A percentile compares a stretch with the other conserved stretches of the same genome.
phyloP scores from a whole-genome alignment of 2,888 invertebrate genomes.

The Lymantria monacha region DNA sequence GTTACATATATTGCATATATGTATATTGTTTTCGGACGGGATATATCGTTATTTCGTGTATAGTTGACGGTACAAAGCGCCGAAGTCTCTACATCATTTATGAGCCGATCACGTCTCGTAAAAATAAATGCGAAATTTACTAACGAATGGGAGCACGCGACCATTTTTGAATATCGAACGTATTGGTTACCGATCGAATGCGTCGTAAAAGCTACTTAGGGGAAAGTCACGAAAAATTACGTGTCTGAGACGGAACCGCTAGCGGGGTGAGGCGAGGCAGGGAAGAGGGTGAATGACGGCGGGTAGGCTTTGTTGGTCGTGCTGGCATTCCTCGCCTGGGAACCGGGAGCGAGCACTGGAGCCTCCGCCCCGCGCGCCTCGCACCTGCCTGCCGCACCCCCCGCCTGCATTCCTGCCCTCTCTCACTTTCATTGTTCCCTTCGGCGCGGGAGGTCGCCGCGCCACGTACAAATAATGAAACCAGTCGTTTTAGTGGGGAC shows the following conservation, averaged over 20 bases:
- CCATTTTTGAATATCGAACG: constrained; percentile 55
- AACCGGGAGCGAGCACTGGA: constrained; percentile 66
- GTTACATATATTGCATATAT: constrained; percentile 18
- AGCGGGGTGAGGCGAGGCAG: constrained; percentile 33
- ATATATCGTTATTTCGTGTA: neutral
- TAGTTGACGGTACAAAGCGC: constrained; percentile 3
- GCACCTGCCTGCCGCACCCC: constrained; percentile 48
- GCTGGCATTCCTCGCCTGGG: constrained; percentile 81
- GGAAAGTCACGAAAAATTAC: constrained; percentile 73
- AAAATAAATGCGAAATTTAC: constrained; percentile 38
- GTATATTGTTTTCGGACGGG: constrained; percentile 2
- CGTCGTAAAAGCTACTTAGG: constrained; percentile 59
- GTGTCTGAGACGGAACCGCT: constrained; percentile 60
- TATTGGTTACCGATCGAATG: constrained; percentile 45
- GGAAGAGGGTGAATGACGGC: constrained; percentile 74
- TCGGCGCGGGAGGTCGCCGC: constrained; percentile 78
- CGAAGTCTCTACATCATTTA: constrained; percentile 25
- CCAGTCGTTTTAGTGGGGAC: constrained; percentile 64
- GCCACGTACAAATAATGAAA: constrained; percentile 68
- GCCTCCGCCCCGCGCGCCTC: constrained; percentile 35
- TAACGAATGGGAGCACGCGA: constrained; percentile 42
- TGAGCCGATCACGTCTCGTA: constrained; percentile 25
- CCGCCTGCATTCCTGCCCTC: constrained; percentile 75
- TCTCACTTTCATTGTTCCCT: constrained; percentile 81
- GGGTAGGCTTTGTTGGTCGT: constrained; percentile 78